Evolutionary conservation across 2,113 vertebrate species (phyloP).

Genomic region (Grus americana): DNA sequence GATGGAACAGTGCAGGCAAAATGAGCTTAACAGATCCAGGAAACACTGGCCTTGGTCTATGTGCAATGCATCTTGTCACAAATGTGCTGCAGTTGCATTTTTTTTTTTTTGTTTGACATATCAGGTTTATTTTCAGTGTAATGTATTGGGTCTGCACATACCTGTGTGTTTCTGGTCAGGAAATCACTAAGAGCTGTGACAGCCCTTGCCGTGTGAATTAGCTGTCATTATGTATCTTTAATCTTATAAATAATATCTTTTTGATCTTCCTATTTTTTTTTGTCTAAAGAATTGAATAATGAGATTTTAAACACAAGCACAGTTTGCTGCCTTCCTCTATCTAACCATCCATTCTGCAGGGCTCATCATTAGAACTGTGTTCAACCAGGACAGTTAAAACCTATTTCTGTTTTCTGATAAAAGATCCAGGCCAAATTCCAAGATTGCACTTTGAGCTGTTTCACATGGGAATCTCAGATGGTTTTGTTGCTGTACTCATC

Average conservation of each 20-base stretch:
- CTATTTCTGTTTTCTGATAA: neutral
- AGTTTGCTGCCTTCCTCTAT: neutral
- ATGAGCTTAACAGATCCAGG: neutral
- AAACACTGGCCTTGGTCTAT: neutral
- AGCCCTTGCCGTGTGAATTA: neutral
- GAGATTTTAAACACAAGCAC: neutral
- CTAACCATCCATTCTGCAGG: neutral
- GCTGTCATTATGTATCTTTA: neutral
- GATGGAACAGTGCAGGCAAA: neutral
- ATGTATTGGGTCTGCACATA: neutral
- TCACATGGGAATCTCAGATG: neutral
- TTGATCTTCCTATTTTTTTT: neutral
- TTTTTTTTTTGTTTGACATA: too few relatives aligned
- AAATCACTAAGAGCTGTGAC: neutral
- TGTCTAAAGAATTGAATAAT: neutral
- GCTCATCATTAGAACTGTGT: neutral
- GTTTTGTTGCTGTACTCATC: neutral
- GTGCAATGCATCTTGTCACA: neutral
- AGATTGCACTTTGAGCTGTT: neutral
- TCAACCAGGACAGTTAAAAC: neutral
- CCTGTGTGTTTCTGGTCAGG: neutral
- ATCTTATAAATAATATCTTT: too few relatives aligned
- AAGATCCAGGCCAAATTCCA: neutral
- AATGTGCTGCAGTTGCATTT: rapidly evolving
- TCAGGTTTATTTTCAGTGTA: neutral